Evolutionary conservation across 2,888 invertebrate genomes (phyloP).

Genomic region (Bugulina stolonifera): DNA sequence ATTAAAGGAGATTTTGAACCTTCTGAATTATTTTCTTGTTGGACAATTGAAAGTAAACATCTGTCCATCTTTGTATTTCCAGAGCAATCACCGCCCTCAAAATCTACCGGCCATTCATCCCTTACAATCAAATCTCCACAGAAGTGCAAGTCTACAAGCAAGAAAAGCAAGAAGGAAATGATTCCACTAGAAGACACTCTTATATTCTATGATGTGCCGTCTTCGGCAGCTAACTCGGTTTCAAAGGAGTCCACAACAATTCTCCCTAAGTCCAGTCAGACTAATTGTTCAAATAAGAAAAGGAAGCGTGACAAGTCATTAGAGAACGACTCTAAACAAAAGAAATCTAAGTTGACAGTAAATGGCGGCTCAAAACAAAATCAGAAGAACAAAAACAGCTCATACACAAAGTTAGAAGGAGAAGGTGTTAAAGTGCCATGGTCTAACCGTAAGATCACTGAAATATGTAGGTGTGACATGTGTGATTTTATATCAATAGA

Average conservation of each 20-base stretch:
- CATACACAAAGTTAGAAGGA: too few species aligned
- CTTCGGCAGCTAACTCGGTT: not conserved
- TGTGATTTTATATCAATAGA: slow-evolving; percentile 14
- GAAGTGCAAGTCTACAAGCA: not conserved
- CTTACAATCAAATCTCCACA: too few species aligned
- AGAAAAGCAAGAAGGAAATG: not conserved
- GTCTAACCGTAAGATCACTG: slow-evolving; percentile 1
- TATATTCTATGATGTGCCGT: slow-evolving; percentile 9
- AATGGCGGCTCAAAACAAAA: not conserved
- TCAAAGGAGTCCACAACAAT: not conserved
- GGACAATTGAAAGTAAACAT: too few species aligned
- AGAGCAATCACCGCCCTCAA: too few species aligned
- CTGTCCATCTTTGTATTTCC: too few species aligned
- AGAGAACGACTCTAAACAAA: not conserved
- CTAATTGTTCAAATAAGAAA: not conserved
- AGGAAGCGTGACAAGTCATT: not conserved
- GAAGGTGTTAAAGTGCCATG: not conserved
- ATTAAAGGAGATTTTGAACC: too few species aligned
- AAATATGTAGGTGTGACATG: not conserved
- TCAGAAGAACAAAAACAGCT: too few species aligned
- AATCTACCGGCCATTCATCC: too few species aligned
- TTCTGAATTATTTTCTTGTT: too few species aligned
- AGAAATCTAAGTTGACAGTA: not conserved
- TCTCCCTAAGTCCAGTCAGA: not conserved
- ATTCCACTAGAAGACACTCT: not conserved